phyloP scores from a whole-genome alignment of 2,888 invertebrate species.

The Brachyopa scutellaris region DNA sequence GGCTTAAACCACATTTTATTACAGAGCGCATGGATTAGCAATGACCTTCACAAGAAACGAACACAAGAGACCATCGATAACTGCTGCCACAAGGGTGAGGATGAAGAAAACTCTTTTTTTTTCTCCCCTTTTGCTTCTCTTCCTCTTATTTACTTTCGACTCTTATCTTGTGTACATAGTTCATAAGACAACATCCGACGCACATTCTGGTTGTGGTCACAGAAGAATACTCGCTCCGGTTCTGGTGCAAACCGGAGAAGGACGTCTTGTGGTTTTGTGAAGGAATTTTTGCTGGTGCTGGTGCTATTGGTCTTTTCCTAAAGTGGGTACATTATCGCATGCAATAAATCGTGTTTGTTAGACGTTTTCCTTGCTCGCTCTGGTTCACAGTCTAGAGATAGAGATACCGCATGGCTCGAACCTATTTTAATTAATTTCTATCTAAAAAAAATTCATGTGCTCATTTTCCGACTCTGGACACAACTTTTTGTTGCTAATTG shows the following conservation, averaged over 20 bases:
- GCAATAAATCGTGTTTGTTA: slow-evolving; percentile 62
- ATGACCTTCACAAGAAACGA: slow-evolving; percentile 62
- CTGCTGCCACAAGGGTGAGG: slow-evolving; percentile 21
- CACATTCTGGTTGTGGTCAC: slow-evolving; percentile 57
- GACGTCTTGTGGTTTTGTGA: slow-evolving; percentile 65
- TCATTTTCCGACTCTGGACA: not conserved
- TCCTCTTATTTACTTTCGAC: slow-evolving; percentile 51
- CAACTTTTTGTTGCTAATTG: not conserved
- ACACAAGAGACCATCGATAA: slow-evolving; percentile 36
- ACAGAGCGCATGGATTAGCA: slow-evolving; percentile 62
- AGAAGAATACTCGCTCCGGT: slow-evolving; percentile 23
- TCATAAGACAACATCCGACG: slow-evolving; percentile 33
- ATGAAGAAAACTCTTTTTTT: slow-evolving; percentile 9
- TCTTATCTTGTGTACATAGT: slow-evolving; percentile 55
- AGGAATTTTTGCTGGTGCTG: slow-evolving; percentile 49
- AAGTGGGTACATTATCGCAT: slow-evolving; percentile 60
- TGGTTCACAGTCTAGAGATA: slow-evolving; percentile 11
- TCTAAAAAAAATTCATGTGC: not conserved
- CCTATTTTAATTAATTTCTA: slow-evolving; percentile 62
- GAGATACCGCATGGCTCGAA: slow-evolving; percentile 37
- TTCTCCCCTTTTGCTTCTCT: not conserved
- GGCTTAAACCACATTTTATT: slow-evolving; percentile 32
- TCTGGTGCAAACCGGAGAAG: not conserved
- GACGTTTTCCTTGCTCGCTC: slow-evolving; percentile 18
- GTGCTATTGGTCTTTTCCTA: slow-evolving; percentile 34